Evolutionary conservation across 2,113 vertebrate species (phyloP), one percentile per base, ranked within the genome.

Genomic region (Haplochromis vanheusdeni): DNA sequence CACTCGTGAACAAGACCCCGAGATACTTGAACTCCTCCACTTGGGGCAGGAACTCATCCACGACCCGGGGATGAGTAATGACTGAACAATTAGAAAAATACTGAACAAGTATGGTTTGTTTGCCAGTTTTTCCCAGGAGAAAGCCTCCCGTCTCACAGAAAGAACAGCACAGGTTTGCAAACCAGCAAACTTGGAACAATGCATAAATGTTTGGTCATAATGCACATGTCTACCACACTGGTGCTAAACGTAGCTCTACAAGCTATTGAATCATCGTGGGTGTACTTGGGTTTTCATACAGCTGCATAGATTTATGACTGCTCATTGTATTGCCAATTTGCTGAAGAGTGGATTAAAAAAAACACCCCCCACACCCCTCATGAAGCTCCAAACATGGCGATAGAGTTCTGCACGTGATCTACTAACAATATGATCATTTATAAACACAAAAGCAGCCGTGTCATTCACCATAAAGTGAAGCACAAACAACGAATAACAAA

Each of bases 1-100:
- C 45, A 47, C 45, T 47, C 45, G 0, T 0, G 6, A 47, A 47
- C 45, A 47, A 47, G 45, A 0, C 14, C 45, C 45, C 8, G 45
- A 47, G 45, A 47, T 47, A 47, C 45, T 16, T 47, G 45, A 47
- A 47, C 45, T 47, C 45, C 45, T 47, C 45, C 45, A 47, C 45
- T 16, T 16, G 45, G 14, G 45, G 14, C 6, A 47, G 45, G 45
- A 47, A 17, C 16, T 49, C 16, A 0, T 17, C 16, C 45, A 7
- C 45, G 0, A 49, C 16, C 2, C 45, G 7, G 45, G 47, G 47
- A 51, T 19, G 47, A 51, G 4, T 19, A 26, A 58, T 28, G 23
- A 28, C 55, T 28, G 23, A 2, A 28, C 3, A 58, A 5, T 28
- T 28, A 9, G 55, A 58, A 28, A 58, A 28, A 58, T 3, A 28